Base-by-base conservation (phyloP, 1,140 invertebrate genomes). In the Aphaenogaster floridana region DNA sequence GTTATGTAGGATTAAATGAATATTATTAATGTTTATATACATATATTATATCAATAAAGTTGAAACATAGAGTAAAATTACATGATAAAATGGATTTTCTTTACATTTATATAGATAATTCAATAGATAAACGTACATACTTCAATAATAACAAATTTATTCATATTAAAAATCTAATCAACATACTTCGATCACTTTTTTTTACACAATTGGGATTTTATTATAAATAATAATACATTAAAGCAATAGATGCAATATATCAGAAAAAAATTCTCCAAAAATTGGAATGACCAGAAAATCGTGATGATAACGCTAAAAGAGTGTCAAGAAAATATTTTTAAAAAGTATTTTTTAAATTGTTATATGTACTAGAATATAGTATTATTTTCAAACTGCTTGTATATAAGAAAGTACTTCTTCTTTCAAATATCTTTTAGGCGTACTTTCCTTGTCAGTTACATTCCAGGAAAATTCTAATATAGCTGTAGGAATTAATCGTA, bases 401-500 rank as follows among this genome's bases (percentile, higher is more conserved):
- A 98, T 96, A 59, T 98, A 94, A 74, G 90, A 96, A 93, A 98
- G 96, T 1, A 97, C 95, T 94, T 98, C 97, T 7, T 97, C 97
- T 93, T 98, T 98, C 45, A 98, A 95, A 94, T 96, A 98, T 88
- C 96, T 95, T 0, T 95, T 95, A 76, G 96, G 96, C 21, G 95
- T 95, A 39, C 96, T 71, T 52, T 39, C 45, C 3, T 94, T 34
- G 95, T 94, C 1, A 96, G 95, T 86, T 93, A 15, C 94, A 2
- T 94, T 89, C 96, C 96, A 97, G 11, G 96, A 95, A 93, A 98
- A 98, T 54, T 96, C 96, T 59, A 98, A 94, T 89, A 98, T 95
- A 39, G 96, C 96, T 34, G 98, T 97, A 61, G 98, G 98, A 92
- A 98, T 97, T 76, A 98, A 94, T 89, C 96, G 95, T 87, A 98